Conservation (phyloP, 2,797 vertebrate species). For the Sebastes taczanowskii region DNA sequence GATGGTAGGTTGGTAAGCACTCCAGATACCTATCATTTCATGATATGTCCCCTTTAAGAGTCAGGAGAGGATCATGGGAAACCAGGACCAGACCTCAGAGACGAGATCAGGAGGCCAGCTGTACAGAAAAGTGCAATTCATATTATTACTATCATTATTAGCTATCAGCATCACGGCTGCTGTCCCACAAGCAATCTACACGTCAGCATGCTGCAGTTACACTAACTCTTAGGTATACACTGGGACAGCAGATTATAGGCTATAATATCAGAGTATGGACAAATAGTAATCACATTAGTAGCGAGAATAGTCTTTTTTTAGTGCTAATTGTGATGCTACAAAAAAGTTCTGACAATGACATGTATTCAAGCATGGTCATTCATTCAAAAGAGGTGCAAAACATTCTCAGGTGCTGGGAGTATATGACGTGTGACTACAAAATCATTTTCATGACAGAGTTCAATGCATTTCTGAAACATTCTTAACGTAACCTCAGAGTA, state of each 20-base stretch:
- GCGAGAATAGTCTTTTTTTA: constrained; percentile 13
- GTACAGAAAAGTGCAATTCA: constrained; percentile 56
- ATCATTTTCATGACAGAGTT: background rate
- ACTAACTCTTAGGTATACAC: constrained; percentile 54
- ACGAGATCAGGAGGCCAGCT: constrained; percentile 6
- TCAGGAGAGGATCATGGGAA: constrained; percentile 27
- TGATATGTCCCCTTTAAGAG: background rate
- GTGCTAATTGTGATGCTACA: constrained; percentile 49
- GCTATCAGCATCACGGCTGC: constrained; percentile 30
- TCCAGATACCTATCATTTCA: background rate
- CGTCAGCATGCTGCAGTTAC: constrained; percentile 74
- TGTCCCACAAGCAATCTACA: constrained; percentile 68
- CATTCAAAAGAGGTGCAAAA: constrained; percentile 41
- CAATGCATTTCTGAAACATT: background rate
- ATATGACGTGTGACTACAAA: background rate
- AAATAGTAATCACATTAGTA: constrained; percentile 34
- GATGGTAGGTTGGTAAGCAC: background rate
- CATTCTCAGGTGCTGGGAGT: constrained; percentile 47
- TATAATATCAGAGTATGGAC: constrained; percentile 51
- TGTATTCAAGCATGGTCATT: constrained; percentile 21
- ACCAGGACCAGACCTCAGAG: background rate
- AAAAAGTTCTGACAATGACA: constrained; percentile 18
- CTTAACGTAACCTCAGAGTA: background rate
- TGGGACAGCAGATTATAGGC: constrained; percentile 52
- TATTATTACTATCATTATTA: constrained; percentile 32